Base-by-base conservation (phyloP, 2,888 invertebrate genomes). In the Euzophera pinguis region DNA sequence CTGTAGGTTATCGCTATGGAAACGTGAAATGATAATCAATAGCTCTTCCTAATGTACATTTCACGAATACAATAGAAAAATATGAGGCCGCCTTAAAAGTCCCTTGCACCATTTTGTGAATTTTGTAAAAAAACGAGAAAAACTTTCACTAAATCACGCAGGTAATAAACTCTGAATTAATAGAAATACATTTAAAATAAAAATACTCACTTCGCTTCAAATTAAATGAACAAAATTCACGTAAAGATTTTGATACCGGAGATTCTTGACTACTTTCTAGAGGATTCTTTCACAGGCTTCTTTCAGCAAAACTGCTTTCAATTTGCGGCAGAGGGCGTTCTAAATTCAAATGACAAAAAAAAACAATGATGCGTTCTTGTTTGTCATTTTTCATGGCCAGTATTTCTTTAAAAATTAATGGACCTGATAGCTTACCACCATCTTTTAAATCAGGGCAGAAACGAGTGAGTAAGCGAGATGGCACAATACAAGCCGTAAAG, bases 211-310 rank as follows among this genome's bases (percentile, higher is more conserved):
- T 77, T 83, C 79, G 74, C 81, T 84, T 83, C 81, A 76, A 78
- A 71, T 78, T 77, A 81, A 45, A 45, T 69, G 81, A 86, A 85
- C 75, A 87, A 85, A 78, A 84, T 88, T 83, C 90, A 88, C 90
- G 83, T 82, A 86, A 86, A 83, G 89, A 90, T 90, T 90, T 90
- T 86, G 89, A 86, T 88, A 81, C 88, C 84, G 85, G 88, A 86
- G 86, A 84, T 83, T 82, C 84, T 78, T 89, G 89, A 83, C 86
- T 88, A 84, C 82, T 88, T 85, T 88, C 84, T 80, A 86, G 87
- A 85, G 85, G 90, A 88, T 85, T 91, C 90, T 90, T 89, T 84
- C 90, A 90, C 77, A 80, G 80, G 90, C 85, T 90, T 91, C 90
- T 90, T 88, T 90, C 90, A 88, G 71, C 63, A 63, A 67, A 76